Percentiles rank a stretch among this genome's conserved stretches.
These are phyloP conservation scores for Mus pahari DNA, from an alignment of 2,113 vertebrate species.

Conservation along the genomic window DNA sequence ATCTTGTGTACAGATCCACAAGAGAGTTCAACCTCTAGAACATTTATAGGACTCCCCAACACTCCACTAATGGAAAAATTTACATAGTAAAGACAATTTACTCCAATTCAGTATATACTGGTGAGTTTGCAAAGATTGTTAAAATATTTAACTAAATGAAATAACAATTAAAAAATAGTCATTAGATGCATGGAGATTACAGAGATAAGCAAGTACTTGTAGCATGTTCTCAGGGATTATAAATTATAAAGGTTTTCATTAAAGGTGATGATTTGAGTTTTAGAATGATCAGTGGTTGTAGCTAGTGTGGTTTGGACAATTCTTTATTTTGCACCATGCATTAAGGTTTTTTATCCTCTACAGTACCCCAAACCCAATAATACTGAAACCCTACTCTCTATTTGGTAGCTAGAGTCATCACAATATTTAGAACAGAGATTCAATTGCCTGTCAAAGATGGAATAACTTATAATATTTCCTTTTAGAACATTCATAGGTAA, in stretches of 20 bases:
- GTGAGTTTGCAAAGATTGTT: not conserved
- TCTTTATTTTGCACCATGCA: not conserved
- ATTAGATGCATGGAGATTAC: not conserved
- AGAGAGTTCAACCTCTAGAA: not conserved
- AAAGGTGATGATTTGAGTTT: not conserved
- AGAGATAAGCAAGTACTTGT: not conserved
- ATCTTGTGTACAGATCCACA: not conserved
- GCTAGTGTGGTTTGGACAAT: not conserved
- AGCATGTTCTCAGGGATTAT: not conserved
- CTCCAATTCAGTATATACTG: not conserved
- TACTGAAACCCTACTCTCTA: too few species aligned
- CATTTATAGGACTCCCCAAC: not conserved
- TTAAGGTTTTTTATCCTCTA: not conserved
- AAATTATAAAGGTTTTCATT: not conserved
- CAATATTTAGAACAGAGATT: not conserved
- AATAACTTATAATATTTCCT: not conserved
- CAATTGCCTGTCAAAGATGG: not conserved
- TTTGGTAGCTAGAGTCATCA: not conserved
- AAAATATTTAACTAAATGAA: not conserved
- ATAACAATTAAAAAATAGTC: not conserved
- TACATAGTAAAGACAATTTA: not conserved
- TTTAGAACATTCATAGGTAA: not conserved
- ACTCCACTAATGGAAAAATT: not conserved
- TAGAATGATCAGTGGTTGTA: not conserved
- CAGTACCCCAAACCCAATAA: not conserved